These are phyloP conservation scores for Brachionus koreanus DNA, from an alignment of 1,140 invertebrate genomes.

Conservation along the genomic window DNA sequence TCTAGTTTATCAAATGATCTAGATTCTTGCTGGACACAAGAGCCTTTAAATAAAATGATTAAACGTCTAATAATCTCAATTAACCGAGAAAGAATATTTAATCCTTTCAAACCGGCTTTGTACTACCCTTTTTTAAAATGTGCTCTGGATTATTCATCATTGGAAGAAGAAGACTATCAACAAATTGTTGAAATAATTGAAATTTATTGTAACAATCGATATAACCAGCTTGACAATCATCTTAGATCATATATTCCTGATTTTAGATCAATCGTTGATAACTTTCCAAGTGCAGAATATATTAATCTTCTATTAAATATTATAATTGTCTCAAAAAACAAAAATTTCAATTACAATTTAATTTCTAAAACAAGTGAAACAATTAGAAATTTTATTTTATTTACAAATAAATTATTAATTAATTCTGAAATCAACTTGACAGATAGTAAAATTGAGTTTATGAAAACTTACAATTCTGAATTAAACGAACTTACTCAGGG, in stretches of 20 bases:
- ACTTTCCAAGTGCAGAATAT: background rate
- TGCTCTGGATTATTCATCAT: background rate
- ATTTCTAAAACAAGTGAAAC: background rate
- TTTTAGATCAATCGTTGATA: slow-evolving; percentile 18
- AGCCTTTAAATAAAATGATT: background rate
- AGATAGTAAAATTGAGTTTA: background rate
- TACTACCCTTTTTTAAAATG: slow-evolving; percentile 4
- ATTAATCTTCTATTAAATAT: background rate
- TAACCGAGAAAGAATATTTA: background rate
- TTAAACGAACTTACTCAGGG: background rate
- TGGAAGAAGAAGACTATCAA: background rate
- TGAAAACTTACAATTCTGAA: background rate
- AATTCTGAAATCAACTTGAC: background rate
- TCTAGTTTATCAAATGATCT: background rate
- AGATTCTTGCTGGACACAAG: background rate
- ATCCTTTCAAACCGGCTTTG: background rate
- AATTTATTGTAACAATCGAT: background rate
- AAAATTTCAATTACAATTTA: background rate
- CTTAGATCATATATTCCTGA: background rate
- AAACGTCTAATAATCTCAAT: background rate
- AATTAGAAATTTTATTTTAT: background rate
- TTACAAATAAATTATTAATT: slow-evolving; percentile 13
- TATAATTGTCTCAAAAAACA: background rate
- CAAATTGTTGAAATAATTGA: background rate
- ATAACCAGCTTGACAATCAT: background rate